Conservation (phyloP, 2,888 invertebrate genomes). For the Chrysolina oricalcia region DNA sequence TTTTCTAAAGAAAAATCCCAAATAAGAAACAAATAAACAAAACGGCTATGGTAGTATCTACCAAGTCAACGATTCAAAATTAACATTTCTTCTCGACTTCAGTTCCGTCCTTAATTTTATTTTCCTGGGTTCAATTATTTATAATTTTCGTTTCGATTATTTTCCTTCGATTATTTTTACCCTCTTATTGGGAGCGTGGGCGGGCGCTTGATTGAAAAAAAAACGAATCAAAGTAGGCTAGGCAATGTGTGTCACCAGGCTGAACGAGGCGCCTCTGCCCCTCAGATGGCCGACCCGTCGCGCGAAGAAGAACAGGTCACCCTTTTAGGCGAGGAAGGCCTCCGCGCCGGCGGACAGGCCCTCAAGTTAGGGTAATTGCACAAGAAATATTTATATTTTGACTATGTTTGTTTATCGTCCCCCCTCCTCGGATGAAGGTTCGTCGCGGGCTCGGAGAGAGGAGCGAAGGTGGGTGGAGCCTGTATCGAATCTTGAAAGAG, state of each 20-base stretch:
- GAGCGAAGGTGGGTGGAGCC: background rate
- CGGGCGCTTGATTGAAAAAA: slow-evolving; percentile 4
- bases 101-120: background rate
- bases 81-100: slow-evolving; percentile 7
- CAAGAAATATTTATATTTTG: background rate
- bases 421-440: background rate
- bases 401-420: slow-evolving; percentile 1
- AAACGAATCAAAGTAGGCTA: slow-evolving; percentile 44
- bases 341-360: slow-evolving; percentile 96
- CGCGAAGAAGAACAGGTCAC: slow-evolving; percentile 97
- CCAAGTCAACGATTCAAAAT: no score
- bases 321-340: slow-evolving; percentile 96
- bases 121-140: slow-evolving; percentile 29
- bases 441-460: background rate
- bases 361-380: slow-evolving; percentile 94
- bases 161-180: slow-evolving; percentile 26
- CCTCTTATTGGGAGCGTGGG: slow-evolving; percentile 33
- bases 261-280: slow-evolving; percentile 75
- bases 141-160: slow-evolving; percentile 40
- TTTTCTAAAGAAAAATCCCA: background rate
- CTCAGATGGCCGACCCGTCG: slow-evolving; percentile 97
- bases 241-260: slow-evolving; percentile 82
- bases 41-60: no score
- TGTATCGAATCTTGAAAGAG: background rate
- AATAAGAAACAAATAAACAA: background rate